Base-by-base conservation (phyloP, 2,113 vertebrate species). In the Pyrgilauda ruficollis region DNA sequence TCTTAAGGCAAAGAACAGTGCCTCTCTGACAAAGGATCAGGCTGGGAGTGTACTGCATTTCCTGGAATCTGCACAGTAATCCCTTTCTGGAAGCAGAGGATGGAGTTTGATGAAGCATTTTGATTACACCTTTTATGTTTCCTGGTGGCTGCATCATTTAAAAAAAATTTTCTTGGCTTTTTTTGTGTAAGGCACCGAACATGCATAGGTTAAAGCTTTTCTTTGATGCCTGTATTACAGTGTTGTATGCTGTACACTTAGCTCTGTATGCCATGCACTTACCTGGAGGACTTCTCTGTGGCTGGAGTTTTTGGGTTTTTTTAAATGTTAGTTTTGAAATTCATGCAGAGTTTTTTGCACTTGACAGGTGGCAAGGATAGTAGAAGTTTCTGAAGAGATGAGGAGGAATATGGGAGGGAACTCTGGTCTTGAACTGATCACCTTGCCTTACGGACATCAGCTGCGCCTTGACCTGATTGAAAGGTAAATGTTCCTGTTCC, bases 391-490 rank as follows among this genome's bases (percentile, higher is more conserved):
- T 5, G 97, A 99, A 30, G 98, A 99, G 94, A 96, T 98, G 89
- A 98, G 94, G 97, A 97, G 96, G 96, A 98, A 95, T 91, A 99
- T 99, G 99, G 99, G 99, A 41, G 98, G 99, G 96, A 97, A 96
- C 90, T 99, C 99, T 1, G 99, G 99, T 35, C 97, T 99, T 94
- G 99, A 99, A 94, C 97, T 99, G 90, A 98, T 99, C 84, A 99
- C 99, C 19, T 94, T 99, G 96, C 99, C 99, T 4, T 98, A 99
- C 0, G 99, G 99, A 58, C 98, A 96, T 72, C 99, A 99, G 93
- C 98, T 99, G 95, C 98, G 99, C 82, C 98, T 98, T 84, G 99
- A 99, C 97, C 98, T 99, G 61, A 99, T 99, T 78, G 99, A 99
- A 96, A 99, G 99, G 99, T 99, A 97, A 98, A 91, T 49, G 13